Base-by-base conservation (phyloP, 1,140 invertebrate species). In the Grapholita molesta region DNA sequence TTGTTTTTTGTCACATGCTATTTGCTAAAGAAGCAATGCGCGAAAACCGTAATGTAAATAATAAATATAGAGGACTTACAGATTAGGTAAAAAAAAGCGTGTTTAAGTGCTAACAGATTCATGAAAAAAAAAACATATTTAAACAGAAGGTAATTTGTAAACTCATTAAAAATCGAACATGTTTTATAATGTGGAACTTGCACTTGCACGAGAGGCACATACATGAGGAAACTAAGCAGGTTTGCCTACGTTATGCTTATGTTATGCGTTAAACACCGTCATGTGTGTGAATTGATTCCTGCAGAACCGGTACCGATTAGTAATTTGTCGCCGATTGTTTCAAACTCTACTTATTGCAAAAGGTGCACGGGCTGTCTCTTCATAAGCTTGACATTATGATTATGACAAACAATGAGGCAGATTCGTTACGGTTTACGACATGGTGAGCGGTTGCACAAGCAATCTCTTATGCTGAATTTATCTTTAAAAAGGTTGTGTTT, bases 371-470 rank as follows among this genome's bases (percentile, higher is more conserved):
- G 55, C 24, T 18, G 25, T 61, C 24, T 61, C 55, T 61, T 61
- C 55, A 61, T 61, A 30, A 2, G 24, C 30, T 61, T 61, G 55
- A 61, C 55, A 61, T 61, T 61, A 61, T 61, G 55, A 61, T 61
- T 61, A 61, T 61, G 55, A 61, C 28, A 61, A 61, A 61, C 55
- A 61, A 61, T 61, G 55, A 61, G 55, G 55, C 55, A 61, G 28
- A 61, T 61, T 61, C 55, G 55, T 32, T 32, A 61, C 55, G 55
- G 55, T 61, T 61, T 61, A 30, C 55, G 55, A 61, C 55, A 61
- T 28, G 55, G 24, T 28, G 42, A 21, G 15, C n/a, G 42, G 55
- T 32, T 32, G 55, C 55, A n/a, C 18, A 48, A 48, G 24, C 24
- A 18, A 61, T 61, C 28, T 61, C 11, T 15, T n/a, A 30, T 61